Evolutionary conservation across 2,888 invertebrate species (phyloP).

Genomic region (Ligdia adustata): DNA sequence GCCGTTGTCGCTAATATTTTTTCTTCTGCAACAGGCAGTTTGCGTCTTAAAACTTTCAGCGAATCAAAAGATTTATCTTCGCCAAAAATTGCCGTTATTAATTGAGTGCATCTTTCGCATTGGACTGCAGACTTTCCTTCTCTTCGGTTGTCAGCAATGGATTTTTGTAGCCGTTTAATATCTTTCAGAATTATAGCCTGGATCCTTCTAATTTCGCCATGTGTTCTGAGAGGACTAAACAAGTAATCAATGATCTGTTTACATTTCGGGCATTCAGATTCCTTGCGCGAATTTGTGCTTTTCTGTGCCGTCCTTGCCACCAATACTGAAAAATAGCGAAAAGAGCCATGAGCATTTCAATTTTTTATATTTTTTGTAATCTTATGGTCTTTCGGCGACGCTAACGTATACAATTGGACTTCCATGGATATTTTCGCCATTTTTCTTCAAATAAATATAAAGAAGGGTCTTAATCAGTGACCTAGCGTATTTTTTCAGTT

Average conservation of each 20-base stretch:
- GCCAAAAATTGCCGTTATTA: conserved; percentile 40
- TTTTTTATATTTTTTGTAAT: conserved; percentile 2
- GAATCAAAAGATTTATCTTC: conserved; percentile 7
- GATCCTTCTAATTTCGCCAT: conserved; percentile 9
- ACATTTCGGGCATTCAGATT: conserved; percentile 35
- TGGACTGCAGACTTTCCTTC: conserved; percentile 23
- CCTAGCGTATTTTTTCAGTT: no score
- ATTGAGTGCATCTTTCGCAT: conserved; percentile 37
- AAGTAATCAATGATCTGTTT: conserved; percentile 39
- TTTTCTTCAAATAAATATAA: conserved; percentile 37
- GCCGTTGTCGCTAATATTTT: conserved; percentile 41
- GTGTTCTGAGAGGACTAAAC: conserved; percentile 33
- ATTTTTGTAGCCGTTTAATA: background rate
- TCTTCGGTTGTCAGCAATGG: background rate
- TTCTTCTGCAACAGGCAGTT: background rate
- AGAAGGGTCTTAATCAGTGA: no score
- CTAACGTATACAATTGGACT: background rate
- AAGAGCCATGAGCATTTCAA: conserved; percentile 47
- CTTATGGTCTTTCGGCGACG: background rate
- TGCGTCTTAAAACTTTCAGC: no score
- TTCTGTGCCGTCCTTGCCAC: conserved; percentile 34
- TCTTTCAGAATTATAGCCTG: conserved; percentile 1
- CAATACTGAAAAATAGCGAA: conserved; percentile 58
- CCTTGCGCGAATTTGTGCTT: conserved; percentile 37
- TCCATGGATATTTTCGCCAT: conserved; percentile 51